A percentile compares a stretch with the other conserved stretches of the same genome.
These are phyloP conservation scores for Lytechinus pictus DNA, from an alignment of 35 echinoderm and acorn worm genomes.

Conservation along the genomic window DNA sequence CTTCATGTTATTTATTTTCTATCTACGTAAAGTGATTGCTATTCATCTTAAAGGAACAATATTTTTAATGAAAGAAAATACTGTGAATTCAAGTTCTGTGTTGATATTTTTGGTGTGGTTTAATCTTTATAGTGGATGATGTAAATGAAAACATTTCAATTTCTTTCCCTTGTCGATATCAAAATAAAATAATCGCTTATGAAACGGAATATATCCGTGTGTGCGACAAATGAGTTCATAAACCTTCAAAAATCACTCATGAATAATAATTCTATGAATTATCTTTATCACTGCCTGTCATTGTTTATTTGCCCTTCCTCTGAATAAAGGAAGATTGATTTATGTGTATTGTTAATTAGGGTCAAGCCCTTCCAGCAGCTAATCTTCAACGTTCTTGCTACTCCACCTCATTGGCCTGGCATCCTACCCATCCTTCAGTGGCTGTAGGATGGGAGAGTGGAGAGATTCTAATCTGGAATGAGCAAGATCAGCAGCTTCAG, in stretches of 20 bases:
- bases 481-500: slow-evolving; percentile 82
- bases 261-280: too few species aligned
- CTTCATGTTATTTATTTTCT: background rate
- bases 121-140: too few species aligned
- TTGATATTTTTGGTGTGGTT: too few species aligned
- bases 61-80: too few species aligned
- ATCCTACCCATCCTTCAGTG: slow-evolving; percentile 77
- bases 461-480: slow-evolving; percentile 89
- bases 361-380: slow-evolving; percentile 73
- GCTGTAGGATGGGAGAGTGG: slow-evolving; percentile 92
- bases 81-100: too few species aligned
- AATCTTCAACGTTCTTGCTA: slow-evolving; percentile 78
- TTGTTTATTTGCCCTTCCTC: background rate
- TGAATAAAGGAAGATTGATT: background rate
- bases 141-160: too few species aligned
- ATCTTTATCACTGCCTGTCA: background rate
- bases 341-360: slow-evolving; percentile 55
- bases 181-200: too few species aligned
- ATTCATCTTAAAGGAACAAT: background rate
- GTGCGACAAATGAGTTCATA: too few species aligned
- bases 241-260: too few species aligned
- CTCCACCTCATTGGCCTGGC: slow-evolving; percentile 82
- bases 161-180: too few species aligned
- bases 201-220: too few species aligned
- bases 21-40: background rate